Evolutionary conservation across 2,113 vertebrate species (phyloP).

Genomic region (Psettodes erumei): DNA sequence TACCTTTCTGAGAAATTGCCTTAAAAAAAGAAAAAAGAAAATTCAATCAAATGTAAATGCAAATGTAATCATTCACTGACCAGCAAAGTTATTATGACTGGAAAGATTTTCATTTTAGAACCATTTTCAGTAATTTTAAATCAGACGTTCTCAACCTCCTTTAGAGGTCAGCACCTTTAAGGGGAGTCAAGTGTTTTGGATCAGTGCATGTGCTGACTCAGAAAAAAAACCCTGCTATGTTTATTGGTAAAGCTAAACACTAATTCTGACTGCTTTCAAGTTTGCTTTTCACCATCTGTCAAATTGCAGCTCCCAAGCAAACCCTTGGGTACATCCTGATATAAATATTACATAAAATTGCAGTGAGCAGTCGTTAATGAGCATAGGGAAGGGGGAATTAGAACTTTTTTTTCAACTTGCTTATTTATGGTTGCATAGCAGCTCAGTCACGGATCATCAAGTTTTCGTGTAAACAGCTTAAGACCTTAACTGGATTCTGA

Average conservation of each 20-base stretch:
- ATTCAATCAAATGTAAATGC: no score
- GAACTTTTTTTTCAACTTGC: neutral
- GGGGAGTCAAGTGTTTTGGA: no score
- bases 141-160: no score
- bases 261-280: neutral
- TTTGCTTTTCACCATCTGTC: neutral
- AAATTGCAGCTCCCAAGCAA: neutral
- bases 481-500: neutral
- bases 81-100: no score
- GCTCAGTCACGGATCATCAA: neutral
- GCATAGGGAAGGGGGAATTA: neutral
- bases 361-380: neutral
- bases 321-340: neutral
- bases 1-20: neutral
- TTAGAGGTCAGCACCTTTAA: no score
- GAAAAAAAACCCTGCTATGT: neutral
- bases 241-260: neutral
- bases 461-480: neutral
- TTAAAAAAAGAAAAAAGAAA: no score
- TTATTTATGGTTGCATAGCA: neutral
- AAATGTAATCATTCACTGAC: no score
- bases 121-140: no score
- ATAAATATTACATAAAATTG: neutral
- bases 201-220: neutral
- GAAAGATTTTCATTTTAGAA: no score